phyloP scores from a whole-genome alignment of 2,113 vertebrate species.

The Maccullochella peelii region DNA sequence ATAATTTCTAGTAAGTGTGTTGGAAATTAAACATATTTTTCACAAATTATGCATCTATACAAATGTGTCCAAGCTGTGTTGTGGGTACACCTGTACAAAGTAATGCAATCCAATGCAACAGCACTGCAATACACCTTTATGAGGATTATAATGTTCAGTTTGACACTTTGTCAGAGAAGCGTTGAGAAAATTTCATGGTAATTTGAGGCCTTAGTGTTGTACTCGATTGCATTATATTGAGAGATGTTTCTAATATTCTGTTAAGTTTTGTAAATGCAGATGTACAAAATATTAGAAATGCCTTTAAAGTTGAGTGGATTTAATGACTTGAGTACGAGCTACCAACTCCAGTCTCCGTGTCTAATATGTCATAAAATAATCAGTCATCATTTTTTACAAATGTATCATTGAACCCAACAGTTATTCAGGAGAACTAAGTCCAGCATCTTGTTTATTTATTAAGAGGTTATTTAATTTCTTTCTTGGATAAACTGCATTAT shows the following conservation, averaged over 20 bases:
- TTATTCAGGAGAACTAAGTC: background rate
- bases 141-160: background rate
- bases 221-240: background rate
- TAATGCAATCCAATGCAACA: background rate
- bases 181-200: background rate
- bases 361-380: background rate
- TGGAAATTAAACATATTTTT: constrained; percentile 17
- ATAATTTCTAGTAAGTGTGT: constrained; percentile 25
- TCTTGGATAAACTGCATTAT: background rate
- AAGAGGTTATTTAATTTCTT: background rate
- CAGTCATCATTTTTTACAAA: background rate
- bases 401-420: background rate
- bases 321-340: background rate
- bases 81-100: background rate
- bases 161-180: background rate
- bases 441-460: background rate
- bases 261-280: background rate
- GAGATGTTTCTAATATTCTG: background rate
- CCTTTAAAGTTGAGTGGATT: background rate
- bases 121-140: background rate
- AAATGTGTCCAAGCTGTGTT: background rate
- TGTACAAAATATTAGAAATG: background rate
- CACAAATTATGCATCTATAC: constrained; percentile 16
- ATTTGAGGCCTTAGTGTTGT: background rate
- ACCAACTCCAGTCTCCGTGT: background rate